phyloP scores from a whole-genome alignment of 2,797 vertebrate genomes.

The Catharus ustulatus region DNA sequence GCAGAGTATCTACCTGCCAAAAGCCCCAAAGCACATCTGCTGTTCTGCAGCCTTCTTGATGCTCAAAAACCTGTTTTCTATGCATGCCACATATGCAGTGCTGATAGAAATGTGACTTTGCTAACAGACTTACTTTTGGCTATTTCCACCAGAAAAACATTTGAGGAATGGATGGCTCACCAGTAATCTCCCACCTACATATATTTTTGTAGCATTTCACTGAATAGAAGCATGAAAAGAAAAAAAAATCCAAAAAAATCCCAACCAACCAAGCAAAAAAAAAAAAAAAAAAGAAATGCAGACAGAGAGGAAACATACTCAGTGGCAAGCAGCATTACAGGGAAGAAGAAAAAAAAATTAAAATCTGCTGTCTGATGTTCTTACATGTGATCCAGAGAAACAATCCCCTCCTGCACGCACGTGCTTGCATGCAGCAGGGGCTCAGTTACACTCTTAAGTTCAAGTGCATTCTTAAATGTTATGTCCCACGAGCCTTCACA shows the following conservation, averaged over 20 bases:
- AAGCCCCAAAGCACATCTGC: background rate
- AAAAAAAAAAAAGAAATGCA: background rate
- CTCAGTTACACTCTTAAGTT: background rate
- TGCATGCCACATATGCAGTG: background rate
- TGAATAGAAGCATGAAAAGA: background rate
- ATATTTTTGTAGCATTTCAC: background rate
- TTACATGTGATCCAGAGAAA: background rate
- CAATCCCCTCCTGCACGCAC: rapidly evolving
- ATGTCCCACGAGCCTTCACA: background rate
- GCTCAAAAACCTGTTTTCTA: background rate
- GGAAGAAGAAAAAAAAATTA: background rate
- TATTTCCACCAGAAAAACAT: background rate
- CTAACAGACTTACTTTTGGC: background rate
- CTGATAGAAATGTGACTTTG: background rate
- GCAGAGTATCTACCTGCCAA: background rate
- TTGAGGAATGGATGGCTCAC: background rate
- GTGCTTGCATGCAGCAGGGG: background rate
- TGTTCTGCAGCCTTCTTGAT: background rate
- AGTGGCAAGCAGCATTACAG: background rate
- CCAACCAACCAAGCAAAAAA: background rate
- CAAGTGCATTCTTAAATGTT: background rate
- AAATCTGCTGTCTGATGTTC: background rate
- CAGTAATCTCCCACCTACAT: background rate
- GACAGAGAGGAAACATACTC: background rate
- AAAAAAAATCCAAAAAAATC: background rate